These are phyloP conservation scores for Chelonia mydas DNA, from an alignment of 2,797 vertebrate species.

Conservation along the genomic window DNA sequence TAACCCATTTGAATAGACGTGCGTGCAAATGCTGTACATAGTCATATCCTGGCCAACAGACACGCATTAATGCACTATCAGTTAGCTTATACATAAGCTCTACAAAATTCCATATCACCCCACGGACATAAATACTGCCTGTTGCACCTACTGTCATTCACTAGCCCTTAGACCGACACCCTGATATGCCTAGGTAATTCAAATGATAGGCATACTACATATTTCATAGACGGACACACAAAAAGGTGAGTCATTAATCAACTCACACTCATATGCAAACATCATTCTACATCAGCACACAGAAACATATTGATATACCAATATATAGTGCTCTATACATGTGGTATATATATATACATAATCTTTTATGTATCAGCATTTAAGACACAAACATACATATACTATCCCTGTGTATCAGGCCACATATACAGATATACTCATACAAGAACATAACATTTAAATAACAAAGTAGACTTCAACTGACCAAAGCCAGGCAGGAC, in stretches of 20 bases:
- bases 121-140: accelerated
- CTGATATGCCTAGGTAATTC: accelerated
- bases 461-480: background rate
- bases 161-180: accelerated
- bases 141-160: background rate
- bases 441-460: background rate
- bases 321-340: accelerated
- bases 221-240: background rate
- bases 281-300: background rate
- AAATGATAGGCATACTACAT: background rate
- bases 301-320: accelerated
- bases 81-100: conserved; percentile 35
- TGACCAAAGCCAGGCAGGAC: background rate
- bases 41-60: background rate
- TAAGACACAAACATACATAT: background rate
- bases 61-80: background rate
- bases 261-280: background rate
- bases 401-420: background rate
- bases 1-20: background rate
- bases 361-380: accelerated
- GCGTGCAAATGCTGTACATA: background rate
- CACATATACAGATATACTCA: background rate
- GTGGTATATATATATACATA: accelerated
- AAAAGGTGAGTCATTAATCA: background rate
- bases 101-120: accelerated